Conservation (phyloP, 2,113 vertebrate genomes). For the Phaethornis superciliosus region DNA sequence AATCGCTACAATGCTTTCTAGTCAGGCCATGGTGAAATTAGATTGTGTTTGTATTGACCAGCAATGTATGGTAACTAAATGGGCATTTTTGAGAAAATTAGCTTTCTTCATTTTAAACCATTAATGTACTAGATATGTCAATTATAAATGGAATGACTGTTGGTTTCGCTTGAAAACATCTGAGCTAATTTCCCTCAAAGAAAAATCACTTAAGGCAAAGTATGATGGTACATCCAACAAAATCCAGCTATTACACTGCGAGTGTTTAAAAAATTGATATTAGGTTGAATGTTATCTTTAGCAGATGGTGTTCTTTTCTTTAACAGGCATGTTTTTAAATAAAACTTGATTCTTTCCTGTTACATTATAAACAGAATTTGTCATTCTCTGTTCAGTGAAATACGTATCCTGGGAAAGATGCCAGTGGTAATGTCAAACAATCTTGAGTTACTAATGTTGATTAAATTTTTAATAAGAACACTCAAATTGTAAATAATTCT, state of each 20-base stretch:
- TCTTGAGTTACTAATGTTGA: conserved; percentile 58
- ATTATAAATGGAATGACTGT: conserved; percentile 42
- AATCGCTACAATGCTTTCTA: conserved; percentile 5
- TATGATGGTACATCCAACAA: conserved; percentile 11
- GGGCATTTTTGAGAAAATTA: conserved; percentile 44
- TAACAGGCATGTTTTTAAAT: conserved; percentile 67
- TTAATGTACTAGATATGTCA: conserved; percentile 54
- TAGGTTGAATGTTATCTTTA: conserved; percentile 67
- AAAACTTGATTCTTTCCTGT: conserved; percentile 65
- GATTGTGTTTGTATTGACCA: conserved; percentile 62
- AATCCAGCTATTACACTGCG: conserved; percentile 36
- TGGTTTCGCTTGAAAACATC: conserved; percentile 39
- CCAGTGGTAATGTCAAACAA: conserved; percentile 62
- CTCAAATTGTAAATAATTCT: neutral
- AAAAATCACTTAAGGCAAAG: conserved; percentile 42
- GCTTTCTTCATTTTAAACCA: conserved; percentile 35
- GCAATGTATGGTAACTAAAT: conserved; percentile 43
- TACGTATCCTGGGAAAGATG: conserved; percentile 50
- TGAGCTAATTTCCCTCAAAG: conserved; percentile 59
- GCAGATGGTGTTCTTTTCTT: conserved; percentile 66
- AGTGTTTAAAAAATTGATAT: conserved; percentile 64
- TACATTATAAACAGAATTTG: conserved; percentile 65
- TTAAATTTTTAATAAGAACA: conserved; percentile 48
- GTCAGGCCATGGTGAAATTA: conserved; percentile 12
- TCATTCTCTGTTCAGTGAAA: conserved; percentile 51